A percentile compares a stretch with the other conserved stretches of the same genome.
Evolutionary conservation across 1,140 invertebrate genomes (phyloP).

Genomic region (Copidosoma floridanum): DNA sequence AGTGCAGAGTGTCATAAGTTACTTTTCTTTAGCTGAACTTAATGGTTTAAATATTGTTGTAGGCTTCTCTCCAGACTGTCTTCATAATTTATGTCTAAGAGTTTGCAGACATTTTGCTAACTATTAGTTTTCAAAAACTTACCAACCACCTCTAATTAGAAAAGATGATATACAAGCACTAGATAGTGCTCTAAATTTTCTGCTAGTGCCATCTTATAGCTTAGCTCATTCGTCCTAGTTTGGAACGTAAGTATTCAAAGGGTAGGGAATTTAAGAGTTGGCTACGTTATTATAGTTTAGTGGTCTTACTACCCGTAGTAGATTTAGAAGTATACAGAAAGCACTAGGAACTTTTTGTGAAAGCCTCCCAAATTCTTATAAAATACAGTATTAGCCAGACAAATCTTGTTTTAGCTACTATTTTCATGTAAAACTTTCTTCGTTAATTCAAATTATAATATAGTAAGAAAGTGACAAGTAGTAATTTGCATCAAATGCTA

Average conservation of each 20-base stretch:
- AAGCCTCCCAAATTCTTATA: constrained; percentile 23
- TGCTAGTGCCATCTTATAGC: background rate
- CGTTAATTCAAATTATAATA: background rate
- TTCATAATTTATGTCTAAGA: background rate
- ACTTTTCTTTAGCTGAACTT: background rate
- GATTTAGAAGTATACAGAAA: background rate
- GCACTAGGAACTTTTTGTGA: constrained; percentile 27
- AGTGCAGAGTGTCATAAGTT: background rate
- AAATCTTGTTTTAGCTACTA: background rate
- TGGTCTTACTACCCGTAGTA: constrained; percentile 2
- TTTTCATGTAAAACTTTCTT: constrained; percentile 20
- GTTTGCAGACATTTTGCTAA: background rate
- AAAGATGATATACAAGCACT: background rate
- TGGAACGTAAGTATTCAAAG: constrained; percentile 25
- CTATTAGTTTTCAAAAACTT: background rate
- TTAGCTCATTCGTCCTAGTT: constrained; percentile 14
- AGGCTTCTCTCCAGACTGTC: background rate
- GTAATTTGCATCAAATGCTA: constrained; percentile 19
- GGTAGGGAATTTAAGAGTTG: constrained; percentile 25
- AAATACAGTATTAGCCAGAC: constrained; percentile 17
- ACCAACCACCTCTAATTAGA: background rate
- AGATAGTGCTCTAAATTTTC: background rate
- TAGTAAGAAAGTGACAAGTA: constrained; percentile 9
- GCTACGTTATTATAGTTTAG: constrained; percentile 24
- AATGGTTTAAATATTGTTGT: background rate